Base-by-base conservation (phyloP, 2,113 vertebrate species). In the Ophthalmolycus amberensis region DNA sequence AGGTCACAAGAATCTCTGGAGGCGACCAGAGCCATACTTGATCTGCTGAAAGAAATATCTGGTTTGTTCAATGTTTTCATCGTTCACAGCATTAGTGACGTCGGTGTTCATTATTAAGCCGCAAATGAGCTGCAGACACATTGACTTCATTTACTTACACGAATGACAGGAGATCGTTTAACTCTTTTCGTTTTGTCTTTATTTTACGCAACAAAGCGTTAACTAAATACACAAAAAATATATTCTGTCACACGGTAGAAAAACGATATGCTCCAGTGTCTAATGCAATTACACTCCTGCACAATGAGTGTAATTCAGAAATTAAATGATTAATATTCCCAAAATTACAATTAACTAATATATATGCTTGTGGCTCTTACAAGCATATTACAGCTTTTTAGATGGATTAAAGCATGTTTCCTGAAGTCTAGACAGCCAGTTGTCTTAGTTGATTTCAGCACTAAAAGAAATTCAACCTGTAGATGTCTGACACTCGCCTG, bases 1-100 rank as follows among this genome's bases (percentile, higher is more conserved):
- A 88, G 63, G 71, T 94, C 93, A 7, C 91, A 90, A 5, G 94
- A 94, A 63, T 90, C 89, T 54, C 59, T 94, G 54, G 95, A 95
- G 63, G 90, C 92, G 3, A 93, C 92, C 52, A 95, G 95, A 90
- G 95, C 93, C 70, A 88, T 96, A 22, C 93, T 95, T 89, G 94
- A 95, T 79, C 91, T 96, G 46, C 87, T 96, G 71, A 95, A 95
- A 80, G 95, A 95, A 91, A 95, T 96, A 77, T 94, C 93, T 54
- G 94, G 95, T 96, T 83, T 52, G 94, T 93, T 83, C 38, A 48
- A 27, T 46, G n/a, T 72, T 83, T 40, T n/a, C 65, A 2, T 34
- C 46, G 11, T 60, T 78, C 1, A 25, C 18, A 65, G 12, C 16
- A 42, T 67, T 60, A 6, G 44, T 15, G 56, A 27, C 34, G 29